Evolutionary conservation across 2,113 vertebrate genomes (phyloP).

Genomic region (Triplophysa rosa): DNA sequence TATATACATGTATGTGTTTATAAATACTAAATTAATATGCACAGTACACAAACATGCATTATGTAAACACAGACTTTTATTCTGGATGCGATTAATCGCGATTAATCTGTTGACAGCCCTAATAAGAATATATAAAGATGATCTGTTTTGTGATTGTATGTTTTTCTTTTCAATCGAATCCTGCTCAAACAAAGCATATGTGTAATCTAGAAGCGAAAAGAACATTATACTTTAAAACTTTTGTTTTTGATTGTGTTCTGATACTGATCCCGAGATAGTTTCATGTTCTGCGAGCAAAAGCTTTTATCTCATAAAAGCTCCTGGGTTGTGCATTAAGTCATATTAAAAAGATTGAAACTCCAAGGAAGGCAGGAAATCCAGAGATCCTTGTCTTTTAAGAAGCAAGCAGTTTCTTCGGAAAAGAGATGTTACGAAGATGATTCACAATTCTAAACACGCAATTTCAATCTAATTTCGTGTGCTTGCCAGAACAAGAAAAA

Average conservation of each 20-base stretch:
- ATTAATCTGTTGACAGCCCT: too few species aligned
- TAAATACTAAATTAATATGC: too few species aligned
- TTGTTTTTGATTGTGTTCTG: background rate
- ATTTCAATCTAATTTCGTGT: background rate
- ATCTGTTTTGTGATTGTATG: too few species aligned
- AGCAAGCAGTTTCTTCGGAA: constrained; percentile 21
- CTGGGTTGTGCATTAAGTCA: constrained; percentile 20
- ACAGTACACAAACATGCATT: too few species aligned
- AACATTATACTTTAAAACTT: too few species aligned
- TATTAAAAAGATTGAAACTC: constrained; percentile 2
- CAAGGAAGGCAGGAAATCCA: background rate
- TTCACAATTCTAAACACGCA: background rate
- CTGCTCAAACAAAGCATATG: too few species aligned
- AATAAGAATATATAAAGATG: too few species aligned
- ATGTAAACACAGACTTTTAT: too few species aligned
- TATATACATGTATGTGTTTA: too few species aligned
- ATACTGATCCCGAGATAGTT: background rate
- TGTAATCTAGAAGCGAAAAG: too few species aligned
- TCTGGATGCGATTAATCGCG: too few species aligned
- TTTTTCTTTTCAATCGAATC: too few species aligned
- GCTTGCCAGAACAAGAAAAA: background rate
- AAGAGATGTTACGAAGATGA: background rate
- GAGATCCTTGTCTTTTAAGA: constrained; percentile 22
- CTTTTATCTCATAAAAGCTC: constrained; percentile 40
- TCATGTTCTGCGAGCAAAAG: constrained; percentile 7